These are phyloP conservation scores for Channallabes apus DNA, from an alignment of 2,797 vertebrate species.

Conservation along the genomic window DNA sequence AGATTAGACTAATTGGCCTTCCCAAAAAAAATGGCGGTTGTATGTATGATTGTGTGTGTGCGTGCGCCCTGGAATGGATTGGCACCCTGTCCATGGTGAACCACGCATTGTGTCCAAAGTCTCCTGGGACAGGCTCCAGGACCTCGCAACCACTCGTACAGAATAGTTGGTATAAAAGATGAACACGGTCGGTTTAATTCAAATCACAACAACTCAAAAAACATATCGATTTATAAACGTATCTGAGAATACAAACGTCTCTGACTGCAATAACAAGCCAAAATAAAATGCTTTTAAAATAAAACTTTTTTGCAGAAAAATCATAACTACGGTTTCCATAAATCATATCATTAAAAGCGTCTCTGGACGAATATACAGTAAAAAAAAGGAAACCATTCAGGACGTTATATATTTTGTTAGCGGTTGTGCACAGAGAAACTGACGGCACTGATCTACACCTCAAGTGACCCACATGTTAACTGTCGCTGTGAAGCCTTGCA, in stretches of 20 bases:
- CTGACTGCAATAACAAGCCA: not conserved
- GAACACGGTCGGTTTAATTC: not conserved
- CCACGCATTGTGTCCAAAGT: too few relatives aligned
- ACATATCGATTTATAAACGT: not conserved
- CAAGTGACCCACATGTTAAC: conserved; percentile 38
- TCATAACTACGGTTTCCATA: too few relatives aligned
- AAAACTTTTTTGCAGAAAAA: not conserved
- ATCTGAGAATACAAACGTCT: not conserved
- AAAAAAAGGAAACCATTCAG: not conserved
- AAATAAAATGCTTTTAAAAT: not conserved
- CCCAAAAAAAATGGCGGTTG: too few relatives aligned
- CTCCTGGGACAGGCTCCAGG: too few relatives aligned
- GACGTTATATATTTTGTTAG: not conserved
- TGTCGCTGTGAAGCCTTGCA: conserved; percentile 2
- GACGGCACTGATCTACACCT: not conserved
- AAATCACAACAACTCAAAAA: too few relatives aligned
- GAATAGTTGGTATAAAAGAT: too few relatives aligned
- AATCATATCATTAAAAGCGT: not conserved
- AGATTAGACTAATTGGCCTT: too few relatives aligned
- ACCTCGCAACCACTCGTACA: too few relatives aligned
- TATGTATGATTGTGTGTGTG: too few relatives aligned
- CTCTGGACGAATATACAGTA: not conserved
- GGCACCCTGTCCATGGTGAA: too few relatives aligned
- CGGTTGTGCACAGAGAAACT: not conserved
- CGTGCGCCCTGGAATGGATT: too few relatives aligned